Base-by-base conservation (phyloP, 2,797 vertebrate species). In the Alauda arvensis region DNA sequence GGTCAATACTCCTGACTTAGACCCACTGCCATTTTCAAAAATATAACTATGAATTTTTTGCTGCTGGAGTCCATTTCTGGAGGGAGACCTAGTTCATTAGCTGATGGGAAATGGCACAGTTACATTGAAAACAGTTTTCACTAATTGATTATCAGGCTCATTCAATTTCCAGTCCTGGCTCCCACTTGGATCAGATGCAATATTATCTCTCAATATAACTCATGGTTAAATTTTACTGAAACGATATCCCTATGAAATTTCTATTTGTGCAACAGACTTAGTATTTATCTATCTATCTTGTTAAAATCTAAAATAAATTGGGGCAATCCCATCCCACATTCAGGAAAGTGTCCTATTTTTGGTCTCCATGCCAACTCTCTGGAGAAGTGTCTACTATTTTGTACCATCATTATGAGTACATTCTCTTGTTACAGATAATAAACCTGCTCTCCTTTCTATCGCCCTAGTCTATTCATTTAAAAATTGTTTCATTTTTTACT, bases 401-500 rank as follows among this genome's bases (percentile, higher is more conserved):
- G 85, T 88, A 74, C 88, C 90, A 95, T 92, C 81, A 75, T 95
- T 95, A 86, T 0, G 18, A 82, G 37, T 57, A 77, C 89, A 72
- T 62, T 52, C 80, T 93, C 88, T 91, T 83, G 77, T 87, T 91
- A 60, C 55, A 78, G 91, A 94, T 87, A 95, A 93, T 93, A 95
- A 93, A 83, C 78, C 76, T 53, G 39, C 91, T 93, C 59, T 92
- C 77, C 42, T 66, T 71, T 65, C 55, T 85, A 83, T 90, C 0
- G 7, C 82, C 63, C 61, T 55, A 33, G 66, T 86, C 90, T 86
- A 83, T 95, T 91, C 37, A 93, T 94, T 94, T 94, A 77, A 95
- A 95, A 94, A 92, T 55, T 40, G 76, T 86, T 93, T 87, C 91
- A 71, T 80, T 93, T 94, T 94, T 95, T 92, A 77, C 66, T 67